Evolutionary conservation across 1,140 invertebrate genomes (phyloP).

Genomic region (Drosophila bocki): DNA sequence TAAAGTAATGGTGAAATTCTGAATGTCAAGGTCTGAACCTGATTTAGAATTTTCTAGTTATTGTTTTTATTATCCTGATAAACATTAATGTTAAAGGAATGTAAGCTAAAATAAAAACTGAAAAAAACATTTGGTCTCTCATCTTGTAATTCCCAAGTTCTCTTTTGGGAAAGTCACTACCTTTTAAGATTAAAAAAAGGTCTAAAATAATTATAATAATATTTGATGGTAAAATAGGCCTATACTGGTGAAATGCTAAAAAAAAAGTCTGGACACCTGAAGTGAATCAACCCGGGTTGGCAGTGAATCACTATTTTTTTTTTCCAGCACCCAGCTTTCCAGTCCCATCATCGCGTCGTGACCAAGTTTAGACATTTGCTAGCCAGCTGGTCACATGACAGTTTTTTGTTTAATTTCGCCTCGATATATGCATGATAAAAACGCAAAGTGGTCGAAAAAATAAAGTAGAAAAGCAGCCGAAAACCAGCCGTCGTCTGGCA

Average conservation of each 20-base stretch:
- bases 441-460: conserved; percentile 27
- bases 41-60: background rate
- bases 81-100: too few species aligned
- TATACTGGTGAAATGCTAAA: conserved; percentile 5
- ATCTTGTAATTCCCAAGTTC: background rate
- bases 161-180: too few species aligned
- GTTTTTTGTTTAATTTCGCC: conserved; percentile 32
- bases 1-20: conserved; percentile 16
- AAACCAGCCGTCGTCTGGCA: conserved; percentile 46
- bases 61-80: too few species aligned
- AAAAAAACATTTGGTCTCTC: background rate
- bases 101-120: too few species aligned
- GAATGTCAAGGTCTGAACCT: conserved; percentile 3
- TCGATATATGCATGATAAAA: conserved; percentile 34
- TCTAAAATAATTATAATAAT: background rate
- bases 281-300: conserved; percentile 26
- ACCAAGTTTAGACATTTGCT: conserved; percentile 77
- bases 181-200: background rate
- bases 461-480: conserved; percentile 25
- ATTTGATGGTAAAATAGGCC: background rate
- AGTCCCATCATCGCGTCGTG: conserved; percentile 31
- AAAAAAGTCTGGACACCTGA: conserved; percentile 7
- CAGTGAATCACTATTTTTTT: conserved; percentile 54
- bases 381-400: conserved; percentile 79
- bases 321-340: conserved; percentile 21